These are phyloP conservation scores for Crossocerus cetratus DNA, from an alignment of 2,888 invertebrate genomes.

Conservation along the genomic window DNA sequence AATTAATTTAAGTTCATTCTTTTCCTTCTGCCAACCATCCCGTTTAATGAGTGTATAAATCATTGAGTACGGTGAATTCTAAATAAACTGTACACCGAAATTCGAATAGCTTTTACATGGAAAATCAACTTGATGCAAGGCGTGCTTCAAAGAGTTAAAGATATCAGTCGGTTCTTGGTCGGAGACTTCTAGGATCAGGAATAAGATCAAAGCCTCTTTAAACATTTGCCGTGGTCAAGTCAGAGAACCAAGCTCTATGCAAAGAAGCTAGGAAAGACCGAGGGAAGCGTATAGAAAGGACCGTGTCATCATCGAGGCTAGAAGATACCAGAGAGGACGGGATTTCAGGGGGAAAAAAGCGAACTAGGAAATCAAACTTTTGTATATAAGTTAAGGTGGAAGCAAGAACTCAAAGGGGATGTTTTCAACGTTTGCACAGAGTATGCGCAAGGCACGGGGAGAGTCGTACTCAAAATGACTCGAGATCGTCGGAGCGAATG, in stretches of 20 bases:
- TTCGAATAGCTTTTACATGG: no score
- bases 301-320: conserved; percentile 26
- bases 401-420: conserved; percentile 28
- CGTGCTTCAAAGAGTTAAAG: conserved; percentile 28
- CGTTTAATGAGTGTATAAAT: no score
- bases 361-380: conserved; percentile 53
- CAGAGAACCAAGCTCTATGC: background rate
- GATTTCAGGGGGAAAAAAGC: conserved; percentile 18
- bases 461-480: conserved; percentile 15
- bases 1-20: no score
- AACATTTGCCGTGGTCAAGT: background rate
- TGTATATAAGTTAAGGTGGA: conserved; percentile 57
- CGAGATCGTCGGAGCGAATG: conserved; percentile 6
- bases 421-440: conserved; percentile 36
- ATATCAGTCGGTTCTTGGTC: conserved; percentile 14
- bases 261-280: background rate
- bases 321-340: conserved; percentile 6
- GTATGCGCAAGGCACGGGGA: conserved; percentile 1
- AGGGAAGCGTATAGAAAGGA: background rate
- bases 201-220: conserved; percentile 14
- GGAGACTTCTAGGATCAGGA: conserved; percentile 12
- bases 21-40: no score
- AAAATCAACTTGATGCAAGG: background rate
- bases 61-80: no score
- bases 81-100: no score